A percentile compares a stretch with the other conserved stretches of the same genome.
Evolutionary conservation across 2,797 vertebrate species (phyloP).

Genomic region (Alectoris magna): DNA sequence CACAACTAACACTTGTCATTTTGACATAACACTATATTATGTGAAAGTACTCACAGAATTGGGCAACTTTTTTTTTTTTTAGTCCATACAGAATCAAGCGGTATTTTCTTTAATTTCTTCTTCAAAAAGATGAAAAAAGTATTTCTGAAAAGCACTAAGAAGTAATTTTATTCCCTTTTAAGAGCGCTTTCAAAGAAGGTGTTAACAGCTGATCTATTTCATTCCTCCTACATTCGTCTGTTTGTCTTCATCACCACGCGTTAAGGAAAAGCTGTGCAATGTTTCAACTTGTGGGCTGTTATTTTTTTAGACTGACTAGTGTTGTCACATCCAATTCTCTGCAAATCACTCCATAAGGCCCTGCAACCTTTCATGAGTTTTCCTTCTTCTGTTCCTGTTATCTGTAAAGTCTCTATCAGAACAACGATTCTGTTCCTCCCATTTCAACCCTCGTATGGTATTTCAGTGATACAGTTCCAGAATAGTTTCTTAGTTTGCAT

Average conservation of each 20-base stretch:
- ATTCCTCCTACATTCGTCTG: conserved; percentile 74
- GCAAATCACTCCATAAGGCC: background rate
- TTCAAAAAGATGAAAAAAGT: background rate
- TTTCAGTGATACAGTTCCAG: background rate
- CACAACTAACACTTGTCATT: background rate
- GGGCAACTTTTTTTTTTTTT: background rate
- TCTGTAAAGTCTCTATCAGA: background rate
- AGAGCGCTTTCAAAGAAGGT: conserved; percentile 13
- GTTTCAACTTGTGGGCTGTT: conserved; percentile 52
- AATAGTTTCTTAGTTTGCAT: background rate
- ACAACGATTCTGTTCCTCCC: background rate
- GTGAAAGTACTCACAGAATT: background rate
- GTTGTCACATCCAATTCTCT: background rate
- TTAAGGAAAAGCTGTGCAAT: conserved; percentile 41
- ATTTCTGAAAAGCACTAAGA: background rate
- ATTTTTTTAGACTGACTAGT: background rate
- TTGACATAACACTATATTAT: background rate
- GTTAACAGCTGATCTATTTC: conserved; percentile 55
- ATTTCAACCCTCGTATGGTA: background rate
- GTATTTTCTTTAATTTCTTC: background rate
- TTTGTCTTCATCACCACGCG: conserved; percentile 66
- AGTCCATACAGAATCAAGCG: background rate
- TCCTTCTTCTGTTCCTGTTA: background rate
- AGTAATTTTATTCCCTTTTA: conserved; percentile 10
- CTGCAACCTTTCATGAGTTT: background rate